These are phyloP conservation scores for Cassiopea andromeda DNA, from an alignment of 30 jellyfish, hydroid and myxozoan species.

Conservation along the genomic window DNA sequence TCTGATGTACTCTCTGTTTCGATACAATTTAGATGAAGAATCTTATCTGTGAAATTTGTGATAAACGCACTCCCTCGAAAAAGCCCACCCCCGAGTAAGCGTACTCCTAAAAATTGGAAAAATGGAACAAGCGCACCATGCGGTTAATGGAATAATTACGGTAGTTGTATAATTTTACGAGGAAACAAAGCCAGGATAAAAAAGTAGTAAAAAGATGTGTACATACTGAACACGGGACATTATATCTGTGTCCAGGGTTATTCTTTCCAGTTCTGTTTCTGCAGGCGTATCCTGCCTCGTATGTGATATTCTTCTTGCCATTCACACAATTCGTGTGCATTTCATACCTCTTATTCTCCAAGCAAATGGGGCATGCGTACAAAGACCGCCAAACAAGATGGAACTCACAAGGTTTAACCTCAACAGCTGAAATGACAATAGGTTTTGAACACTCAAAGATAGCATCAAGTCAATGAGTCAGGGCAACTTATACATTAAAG, in stretches of 20 bases:
- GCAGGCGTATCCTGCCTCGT: constrained; percentile 49
- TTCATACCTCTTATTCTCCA: constrained; percentile 36
- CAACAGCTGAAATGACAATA: constrained; percentile 57
- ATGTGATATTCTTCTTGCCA: constrained; percentile 68
- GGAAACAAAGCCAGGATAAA: background rate
- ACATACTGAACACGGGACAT: constrained; percentile 35
- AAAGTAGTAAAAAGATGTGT: background rate
- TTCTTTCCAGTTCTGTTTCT: constrained; percentile 24
- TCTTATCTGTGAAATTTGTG: too few relatives aligned
- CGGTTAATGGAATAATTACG: too few relatives aligned
- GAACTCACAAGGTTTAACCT: constrained; percentile 64
- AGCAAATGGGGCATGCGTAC: constrained; percentile 90
- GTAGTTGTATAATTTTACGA: too few relatives aligned
- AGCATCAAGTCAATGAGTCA: too few relatives aligned
- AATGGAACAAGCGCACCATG: too few relatives aligned
- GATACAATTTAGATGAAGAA: too few relatives aligned
- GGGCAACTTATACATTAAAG: too few relatives aligned
- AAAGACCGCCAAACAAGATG: constrained; percentile 79
- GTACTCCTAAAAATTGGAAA: too few relatives aligned
- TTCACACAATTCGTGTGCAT: constrained; percentile 69
- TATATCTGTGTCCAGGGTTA: background rate
- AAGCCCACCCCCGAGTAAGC: too few relatives aligned
- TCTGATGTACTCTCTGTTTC: too few relatives aligned
- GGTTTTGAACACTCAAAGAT: background rate
- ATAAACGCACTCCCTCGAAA: too few relatives aligned